A percentile compares a stretch with the other conserved stretches of the same genome.
phyloP scores from a whole-genome alignment of 1,140 invertebrate genomes.

The Leguminivora glycinivorella region DNA sequence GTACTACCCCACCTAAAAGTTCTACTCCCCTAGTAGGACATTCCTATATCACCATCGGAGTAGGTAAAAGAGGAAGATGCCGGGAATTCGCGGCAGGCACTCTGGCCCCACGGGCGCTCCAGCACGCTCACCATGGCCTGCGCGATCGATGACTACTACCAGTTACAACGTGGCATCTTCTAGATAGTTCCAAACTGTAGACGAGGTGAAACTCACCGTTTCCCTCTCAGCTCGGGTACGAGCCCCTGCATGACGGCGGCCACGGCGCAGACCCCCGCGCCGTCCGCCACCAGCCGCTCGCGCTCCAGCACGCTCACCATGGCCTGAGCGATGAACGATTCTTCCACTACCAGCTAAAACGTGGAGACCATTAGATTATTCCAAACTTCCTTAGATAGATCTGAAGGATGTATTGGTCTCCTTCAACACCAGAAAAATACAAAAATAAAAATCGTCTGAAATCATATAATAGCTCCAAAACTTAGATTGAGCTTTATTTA shows the following conservation, averaged over 20 bases:
- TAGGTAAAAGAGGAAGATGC: no score
- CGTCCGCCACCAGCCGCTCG: slow-evolving; percentile 66
- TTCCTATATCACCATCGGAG: no score
- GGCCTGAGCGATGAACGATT: slow-evolving; percentile 60
- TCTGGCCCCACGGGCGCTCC: no score
- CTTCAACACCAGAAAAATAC: no score
- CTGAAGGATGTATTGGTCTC: no score
- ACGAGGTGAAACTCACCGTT: slow-evolving; percentile 46
- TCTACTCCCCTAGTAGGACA: no score
- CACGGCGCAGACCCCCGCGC: slow-evolving; percentile 62
- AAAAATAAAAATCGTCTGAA: no score
- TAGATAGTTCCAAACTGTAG: background rate
- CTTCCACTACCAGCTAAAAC: slow-evolving; percentile 62
- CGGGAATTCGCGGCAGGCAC: no score
- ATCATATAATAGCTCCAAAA: no score
- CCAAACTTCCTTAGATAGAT: background rate
- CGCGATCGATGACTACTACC: slow-evolving; percentile 62
- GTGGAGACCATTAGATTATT: slow-evolving; percentile 12
- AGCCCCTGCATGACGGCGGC: slow-evolving; percentile 69
- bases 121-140: slow-evolving; percentile 58
- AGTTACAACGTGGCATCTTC: slow-evolving; percentile 42
- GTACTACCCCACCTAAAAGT: no score
- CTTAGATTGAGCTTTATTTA: no score
- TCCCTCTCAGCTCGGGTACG: slow-evolving; percentile 63
- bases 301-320: slow-evolving; percentile 60